phyloP scores from a whole-genome alignment of 2,797 vertebrate species.

The Novumbra hubbsi region DNA sequence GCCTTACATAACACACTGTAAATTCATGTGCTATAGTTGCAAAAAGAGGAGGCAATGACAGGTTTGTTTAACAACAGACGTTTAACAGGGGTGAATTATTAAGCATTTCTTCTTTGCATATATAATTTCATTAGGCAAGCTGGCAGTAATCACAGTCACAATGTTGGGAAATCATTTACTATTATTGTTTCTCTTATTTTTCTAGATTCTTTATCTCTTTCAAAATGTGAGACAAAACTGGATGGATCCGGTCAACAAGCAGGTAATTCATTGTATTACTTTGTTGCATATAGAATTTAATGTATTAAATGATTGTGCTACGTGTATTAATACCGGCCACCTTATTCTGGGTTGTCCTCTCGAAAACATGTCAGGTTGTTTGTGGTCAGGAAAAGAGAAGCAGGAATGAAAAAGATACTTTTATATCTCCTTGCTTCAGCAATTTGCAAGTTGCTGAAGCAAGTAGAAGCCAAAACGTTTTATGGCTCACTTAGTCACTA shows the following conservation, averaged over 20 bases:
- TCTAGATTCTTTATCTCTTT: conserved; percentile 64
- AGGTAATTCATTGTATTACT: conserved; percentile 49
- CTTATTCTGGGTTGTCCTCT: no score
- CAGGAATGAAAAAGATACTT: not conserved
- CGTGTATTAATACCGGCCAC: not conserved
- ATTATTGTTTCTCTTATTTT: conserved; percentile 18
- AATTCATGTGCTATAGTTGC: not conserved
- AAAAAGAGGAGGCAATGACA: not conserved
- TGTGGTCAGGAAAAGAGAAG: not conserved
- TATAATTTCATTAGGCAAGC: conserved; percentile 22
- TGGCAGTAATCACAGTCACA: conserved; percentile 46
- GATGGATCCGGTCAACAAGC: conserved; percentile 68
- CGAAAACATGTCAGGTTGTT: not conserved
- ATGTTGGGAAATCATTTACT: not conserved
- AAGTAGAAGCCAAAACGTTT: not conserved
- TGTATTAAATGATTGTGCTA: not conserved
- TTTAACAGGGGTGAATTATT: conserved; percentile 14
- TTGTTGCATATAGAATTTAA: not conserved
- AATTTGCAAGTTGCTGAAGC: no score
- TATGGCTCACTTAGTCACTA: not conserved
- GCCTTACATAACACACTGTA: not conserved
- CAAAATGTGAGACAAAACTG: conserved; percentile 73
- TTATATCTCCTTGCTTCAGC: not conserved
- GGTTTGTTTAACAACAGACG: not conserved
- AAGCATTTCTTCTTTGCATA: conserved; percentile 19